Conservation (phyloP, 2,113 vertebrate species). For the Phaethon lepturus region DNA sequence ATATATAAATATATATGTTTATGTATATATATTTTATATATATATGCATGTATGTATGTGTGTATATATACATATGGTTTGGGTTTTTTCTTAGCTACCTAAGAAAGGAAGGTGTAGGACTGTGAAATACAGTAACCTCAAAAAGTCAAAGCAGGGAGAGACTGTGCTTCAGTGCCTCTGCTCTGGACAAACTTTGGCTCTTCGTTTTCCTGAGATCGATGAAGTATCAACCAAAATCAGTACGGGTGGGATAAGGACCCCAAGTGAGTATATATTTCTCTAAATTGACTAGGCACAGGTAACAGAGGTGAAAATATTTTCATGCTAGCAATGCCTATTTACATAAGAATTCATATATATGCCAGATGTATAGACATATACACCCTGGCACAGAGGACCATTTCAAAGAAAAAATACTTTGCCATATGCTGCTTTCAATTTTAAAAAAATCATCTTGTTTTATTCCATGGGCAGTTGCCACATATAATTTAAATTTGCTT, state of each 20-base stretch:
- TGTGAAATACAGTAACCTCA: not conserved
- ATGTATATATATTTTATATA: not conserved
- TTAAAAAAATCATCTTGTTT: not conserved
- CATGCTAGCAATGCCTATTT: not conserved
- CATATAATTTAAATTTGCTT: not conserved
- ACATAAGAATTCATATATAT: not conserved
- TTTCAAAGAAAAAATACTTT: not conserved
- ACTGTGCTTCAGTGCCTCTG: not conserved
- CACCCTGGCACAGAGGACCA: not conserved
- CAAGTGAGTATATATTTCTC: not conserved
- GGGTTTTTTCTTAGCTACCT: not conserved
- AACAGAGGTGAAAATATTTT: not conserved
- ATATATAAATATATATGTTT: not conserved
- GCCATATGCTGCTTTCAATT: not conserved
- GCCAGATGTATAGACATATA: not conserved
- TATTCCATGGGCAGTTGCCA: not conserved
- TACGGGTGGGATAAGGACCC: not conserved
- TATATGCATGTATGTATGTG: not conserved
- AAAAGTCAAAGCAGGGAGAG: not conserved
- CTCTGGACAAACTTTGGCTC: not conserved
- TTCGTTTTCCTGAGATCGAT: not conserved
- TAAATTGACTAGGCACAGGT: not conserved
- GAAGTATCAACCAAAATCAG: not conserved
- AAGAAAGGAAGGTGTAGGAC: not conserved
- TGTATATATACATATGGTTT: not conserved